phyloP scores from a whole-genome alignment of 2,888 invertebrate species.

The Protula sp. region DNA sequence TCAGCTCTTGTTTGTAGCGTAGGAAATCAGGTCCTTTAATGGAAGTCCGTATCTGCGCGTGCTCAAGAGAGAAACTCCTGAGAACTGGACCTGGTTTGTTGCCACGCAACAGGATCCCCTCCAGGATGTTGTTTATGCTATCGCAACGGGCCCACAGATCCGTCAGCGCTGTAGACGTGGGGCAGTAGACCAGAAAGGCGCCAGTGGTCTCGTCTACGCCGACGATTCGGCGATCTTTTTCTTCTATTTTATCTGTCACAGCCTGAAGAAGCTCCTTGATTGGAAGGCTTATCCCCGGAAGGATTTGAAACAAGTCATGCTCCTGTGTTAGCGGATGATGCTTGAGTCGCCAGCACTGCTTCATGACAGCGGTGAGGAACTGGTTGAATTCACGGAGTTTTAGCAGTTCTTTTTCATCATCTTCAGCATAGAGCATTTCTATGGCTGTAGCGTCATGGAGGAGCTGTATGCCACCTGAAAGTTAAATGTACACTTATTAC shows the following conservation, averaged over 20 bases:
- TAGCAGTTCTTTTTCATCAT: conserved; percentile 17
- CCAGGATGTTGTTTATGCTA: conserved; percentile 17
- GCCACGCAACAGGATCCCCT: conserved; percentile 5
- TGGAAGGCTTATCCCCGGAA: conserved; percentile 14
- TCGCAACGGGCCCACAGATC: conserved; percentile 27
- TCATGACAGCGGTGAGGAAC: conserved; percentile 15
- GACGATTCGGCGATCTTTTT: conserved; percentile 20
- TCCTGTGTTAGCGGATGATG: conserved; percentile 21
- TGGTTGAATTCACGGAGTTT: conserved; percentile 10
- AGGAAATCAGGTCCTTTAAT: conserved; percentile 19
- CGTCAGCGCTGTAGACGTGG: conserved; percentile 19
- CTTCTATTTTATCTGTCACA: conserved; percentile 19
- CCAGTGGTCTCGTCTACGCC: conserved; percentile 19
- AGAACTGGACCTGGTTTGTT: conserved; percentile 9
- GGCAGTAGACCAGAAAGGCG: conserved; percentile 23
- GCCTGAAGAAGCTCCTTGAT: conserved; percentile 12
- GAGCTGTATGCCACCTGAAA: conserved; percentile 14
- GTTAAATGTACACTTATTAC: too few relatives aligned
- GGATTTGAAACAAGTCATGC: conserved; percentile 13
- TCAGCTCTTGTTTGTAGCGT: conserved; percentile 11
- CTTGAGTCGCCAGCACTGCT: conserved; percentile 25
- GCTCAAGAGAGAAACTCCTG: conserved; percentile 10
- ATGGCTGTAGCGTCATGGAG: conserved; percentile 6
- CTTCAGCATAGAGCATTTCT: conserved; percentile 2
- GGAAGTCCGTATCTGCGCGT: conserved; percentile 2